A percentile compares a stretch with the other conserved stretches of the same genome.
Evolutionary conservation across 2,797 vertebrate species (phyloP).

Genomic region (Leptoclinus maculatus): DNA sequence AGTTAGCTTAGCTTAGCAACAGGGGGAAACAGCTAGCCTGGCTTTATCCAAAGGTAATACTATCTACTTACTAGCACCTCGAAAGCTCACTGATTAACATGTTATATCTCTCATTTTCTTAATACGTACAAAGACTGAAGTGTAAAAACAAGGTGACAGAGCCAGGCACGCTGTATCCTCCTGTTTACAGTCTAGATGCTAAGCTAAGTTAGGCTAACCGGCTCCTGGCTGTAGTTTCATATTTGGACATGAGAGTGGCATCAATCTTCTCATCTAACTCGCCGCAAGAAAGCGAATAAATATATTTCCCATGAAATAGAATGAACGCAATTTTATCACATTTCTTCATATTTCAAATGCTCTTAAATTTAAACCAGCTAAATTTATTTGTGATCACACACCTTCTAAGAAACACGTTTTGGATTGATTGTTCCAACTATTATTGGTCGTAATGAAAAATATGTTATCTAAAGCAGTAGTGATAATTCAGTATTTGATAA

Average conservation of each 20-base stretch:
- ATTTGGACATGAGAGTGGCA: background rate
- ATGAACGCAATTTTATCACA: background rate
- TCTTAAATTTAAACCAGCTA: background rate
- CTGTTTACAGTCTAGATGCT: background rate
- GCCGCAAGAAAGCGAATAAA: background rate
- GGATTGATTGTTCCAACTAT: background rate
- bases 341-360: background rate
- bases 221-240: background rate
- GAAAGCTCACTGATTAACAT: background rate
- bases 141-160: conserved; percentile 8
- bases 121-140: background rate
- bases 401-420: background rate
- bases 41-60: conserved; percentile 2
- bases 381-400: background rate
- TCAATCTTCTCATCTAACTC: background rate
- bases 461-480: background rate
- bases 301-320: background rate
- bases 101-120: background rate
- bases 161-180: background rate
- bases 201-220: conserved; percentile 28
- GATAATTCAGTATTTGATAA: background rate
- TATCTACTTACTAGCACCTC: background rate
- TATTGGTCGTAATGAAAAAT: background rate
- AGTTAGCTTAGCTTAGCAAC: conserved; percentile 17
- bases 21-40: background rate